A percentile compares a stretch with the other conserved stretches of the same genome.
phyloP scores from a whole-genome alignment of 2,888 invertebrate genomes.

The Leptarthrus brevirostris region DNA sequence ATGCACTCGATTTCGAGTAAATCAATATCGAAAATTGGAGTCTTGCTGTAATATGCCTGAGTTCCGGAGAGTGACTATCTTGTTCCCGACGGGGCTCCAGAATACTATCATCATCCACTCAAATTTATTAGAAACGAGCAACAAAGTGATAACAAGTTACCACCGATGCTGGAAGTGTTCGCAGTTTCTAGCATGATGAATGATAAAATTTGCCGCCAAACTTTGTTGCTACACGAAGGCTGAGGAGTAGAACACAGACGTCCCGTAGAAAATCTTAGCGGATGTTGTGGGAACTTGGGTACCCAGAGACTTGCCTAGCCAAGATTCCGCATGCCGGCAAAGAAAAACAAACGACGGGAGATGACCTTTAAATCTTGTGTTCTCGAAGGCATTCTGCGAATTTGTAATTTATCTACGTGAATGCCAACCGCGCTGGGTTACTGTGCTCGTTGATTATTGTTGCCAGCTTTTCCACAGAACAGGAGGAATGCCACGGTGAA shows the following conservation, averaged over 20 bases:
- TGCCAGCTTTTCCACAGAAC: neutral
- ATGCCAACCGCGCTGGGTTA: constrained; percentile 20
- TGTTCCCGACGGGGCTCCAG: too few relatives aligned
- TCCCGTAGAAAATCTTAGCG: neutral
- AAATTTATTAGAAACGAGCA: neutral
- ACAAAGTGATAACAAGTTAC: neutral
- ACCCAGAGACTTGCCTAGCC: neutral
- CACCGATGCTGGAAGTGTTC: neutral
- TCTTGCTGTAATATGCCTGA: too few relatives aligned
- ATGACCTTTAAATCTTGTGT: constrained; percentile 19
- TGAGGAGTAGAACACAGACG: neutral
- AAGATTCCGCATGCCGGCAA: neutral
- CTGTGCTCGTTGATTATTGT: neutral
- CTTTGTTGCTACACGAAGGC: neutral
- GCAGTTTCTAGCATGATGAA: neutral
- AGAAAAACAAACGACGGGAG: neutral
- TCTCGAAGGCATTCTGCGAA: constrained; percentile 32
- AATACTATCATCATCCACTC: neutral
- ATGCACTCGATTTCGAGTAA: too few relatives aligned
- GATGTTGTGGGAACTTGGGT: neutral
- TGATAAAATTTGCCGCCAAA: neutral
- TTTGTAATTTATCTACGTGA: constrained; percentile 29
- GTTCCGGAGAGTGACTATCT: too few relatives aligned
- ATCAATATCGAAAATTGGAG: too few relatives aligned
- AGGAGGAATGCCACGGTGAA: constrained; percentile 8